Evolutionary conservation across 2,888 invertebrate genomes (phyloP).

Genomic region (Aquatica leii): DNA sequence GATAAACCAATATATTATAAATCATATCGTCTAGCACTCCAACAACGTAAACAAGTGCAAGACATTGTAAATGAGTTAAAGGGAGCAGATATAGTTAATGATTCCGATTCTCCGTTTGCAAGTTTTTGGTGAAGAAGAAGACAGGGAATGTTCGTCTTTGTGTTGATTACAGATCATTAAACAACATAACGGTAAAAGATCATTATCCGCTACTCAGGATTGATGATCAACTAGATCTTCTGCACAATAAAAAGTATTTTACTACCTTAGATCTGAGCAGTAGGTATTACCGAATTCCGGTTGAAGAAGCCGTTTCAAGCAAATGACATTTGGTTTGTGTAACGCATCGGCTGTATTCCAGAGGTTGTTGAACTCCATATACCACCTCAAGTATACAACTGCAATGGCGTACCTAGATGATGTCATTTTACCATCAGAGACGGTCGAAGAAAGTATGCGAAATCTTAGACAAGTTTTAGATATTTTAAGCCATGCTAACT

Average conservation of each 20-base stretch:
- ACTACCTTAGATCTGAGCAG: slow-evolving; percentile 46
- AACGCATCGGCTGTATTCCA: slow-evolving; percentile 44
- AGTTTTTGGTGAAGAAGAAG: slow-evolving; percentile 46
- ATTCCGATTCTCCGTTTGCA: slow-evolving; percentile 43
- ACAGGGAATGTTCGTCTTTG: slow-evolving; percentile 40
- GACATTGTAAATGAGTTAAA: slow-evolving; percentile 38
- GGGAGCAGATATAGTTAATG: slow-evolving; percentile 29
- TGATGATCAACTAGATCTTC: slow-evolving; percentile 45
- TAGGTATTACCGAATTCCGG: slow-evolving; percentile 50
- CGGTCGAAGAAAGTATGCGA: not conserved
- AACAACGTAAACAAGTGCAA: slow-evolving; percentile 40
- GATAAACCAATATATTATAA: slow-evolving; percentile 42
- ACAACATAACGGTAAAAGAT: slow-evolving; percentile 47
- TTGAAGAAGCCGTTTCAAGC: slow-evolving; percentile 44
- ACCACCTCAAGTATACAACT: not conserved
- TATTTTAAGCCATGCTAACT: not conserved
- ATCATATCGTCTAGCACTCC: slow-evolving; percentile 44
- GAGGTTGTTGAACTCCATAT: not conserved
- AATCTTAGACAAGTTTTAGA: not conserved
- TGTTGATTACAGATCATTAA: slow-evolving; percentile 48
- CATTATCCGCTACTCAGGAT: slow-evolving; percentile 49
- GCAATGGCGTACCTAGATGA: slow-evolving; percentile 11
- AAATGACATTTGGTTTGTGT: slow-evolving; percentile 51
- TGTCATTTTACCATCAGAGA: not conserved
- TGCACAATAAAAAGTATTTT: slow-evolving; percentile 44